Percentiles rank a stretch among this genome's conserved stretches.
Conservation (phyloP, 2,888 invertebrate genomes). For the Andricus quercusramuli region DNA sequence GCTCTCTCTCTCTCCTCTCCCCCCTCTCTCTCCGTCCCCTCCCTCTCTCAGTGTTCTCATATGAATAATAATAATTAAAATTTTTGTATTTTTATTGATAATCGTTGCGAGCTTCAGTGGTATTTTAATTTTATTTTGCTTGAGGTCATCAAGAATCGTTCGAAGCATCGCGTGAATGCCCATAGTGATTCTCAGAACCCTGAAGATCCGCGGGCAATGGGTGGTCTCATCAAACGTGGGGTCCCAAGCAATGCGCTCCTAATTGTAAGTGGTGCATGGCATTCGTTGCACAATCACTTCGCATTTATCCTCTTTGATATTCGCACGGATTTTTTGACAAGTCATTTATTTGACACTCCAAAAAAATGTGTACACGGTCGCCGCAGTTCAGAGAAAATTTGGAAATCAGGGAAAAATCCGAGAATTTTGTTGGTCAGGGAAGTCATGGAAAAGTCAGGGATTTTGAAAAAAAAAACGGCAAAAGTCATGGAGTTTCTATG, state of each 20-base stretch:
- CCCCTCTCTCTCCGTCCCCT: no score
- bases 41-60: no score
- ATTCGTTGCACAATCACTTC: conserved; percentile 8
- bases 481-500: no score
- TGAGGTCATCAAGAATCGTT: conserved; percentile 12
- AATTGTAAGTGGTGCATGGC: conserved; percentile 27
- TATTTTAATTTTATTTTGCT: neutral
- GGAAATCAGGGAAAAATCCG: no score
- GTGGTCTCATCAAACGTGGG: conserved; percentile 64
- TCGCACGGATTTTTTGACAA: neutral
- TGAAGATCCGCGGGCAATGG: conserved; percentile 64
- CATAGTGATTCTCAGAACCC: conserved; percentile 63
- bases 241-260: conserved; percentile 43
- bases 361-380: neutral
- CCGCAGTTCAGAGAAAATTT: no score
- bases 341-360: neutral
- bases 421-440: no score
- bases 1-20: no score
- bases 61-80: no score
- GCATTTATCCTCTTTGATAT: neutral
- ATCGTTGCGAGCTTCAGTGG: neutral
- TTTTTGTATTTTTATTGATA: no score
- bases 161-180: conserved; percentile 54
- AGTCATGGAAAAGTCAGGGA: no score
- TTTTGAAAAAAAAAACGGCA: no score